Evolutionary conservation across 1,140 invertebrate genomes (phyloP).

Genomic region (Euwallacea similis): DNA sequence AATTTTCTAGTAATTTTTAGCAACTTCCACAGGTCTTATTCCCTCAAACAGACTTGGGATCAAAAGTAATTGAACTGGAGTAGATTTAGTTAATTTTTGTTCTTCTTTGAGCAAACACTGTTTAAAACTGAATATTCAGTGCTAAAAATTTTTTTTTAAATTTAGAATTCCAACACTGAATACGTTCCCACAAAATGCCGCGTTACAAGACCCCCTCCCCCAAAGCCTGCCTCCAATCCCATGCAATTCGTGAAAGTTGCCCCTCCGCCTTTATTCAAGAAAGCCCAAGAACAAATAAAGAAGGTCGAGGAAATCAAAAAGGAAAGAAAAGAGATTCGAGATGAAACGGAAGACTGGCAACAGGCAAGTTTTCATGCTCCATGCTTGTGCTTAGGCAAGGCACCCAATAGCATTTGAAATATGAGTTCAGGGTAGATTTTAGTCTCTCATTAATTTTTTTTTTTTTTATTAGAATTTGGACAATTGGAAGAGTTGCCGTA

Average conservation of each 20-base stretch:
- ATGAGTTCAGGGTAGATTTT: too few relatives aligned
- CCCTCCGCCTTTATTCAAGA: constrained; percentile 79
- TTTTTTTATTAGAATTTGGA: constrained; percentile 75
- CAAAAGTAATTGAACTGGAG: background rate
- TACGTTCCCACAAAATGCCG: constrained; percentile 53
- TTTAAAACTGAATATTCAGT: too few relatives aligned
- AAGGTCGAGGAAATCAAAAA: constrained; percentile 83
- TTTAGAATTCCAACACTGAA: constrained; percentile 50
- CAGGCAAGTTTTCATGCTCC: constrained; percentile 64
- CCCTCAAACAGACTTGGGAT: too few relatives aligned
- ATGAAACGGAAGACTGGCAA: constrained; percentile 91
- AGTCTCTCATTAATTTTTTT: too few relatives aligned
- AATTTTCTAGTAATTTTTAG: too few relatives aligned
- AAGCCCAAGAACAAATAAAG: constrained; percentile 82
- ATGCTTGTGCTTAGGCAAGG: too few relatives aligned
- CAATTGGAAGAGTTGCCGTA: constrained; percentile 89
- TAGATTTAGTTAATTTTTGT: background rate
- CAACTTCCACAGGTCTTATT: too few relatives aligned
- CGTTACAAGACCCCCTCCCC: constrained; percentile 60
- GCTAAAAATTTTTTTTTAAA: too few relatives aligned
- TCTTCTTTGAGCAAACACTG: background rate
- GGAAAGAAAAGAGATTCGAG: constrained; percentile 69
- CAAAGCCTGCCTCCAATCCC: constrained; percentile 80
- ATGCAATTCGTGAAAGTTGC: constrained; percentile 88
- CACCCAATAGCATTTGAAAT: too few relatives aligned